These are phyloP conservation scores for Nyctibius bracteatus DNA, from an alignment of 2,113 vertebrate species.

Conservation along the genomic window DNA sequence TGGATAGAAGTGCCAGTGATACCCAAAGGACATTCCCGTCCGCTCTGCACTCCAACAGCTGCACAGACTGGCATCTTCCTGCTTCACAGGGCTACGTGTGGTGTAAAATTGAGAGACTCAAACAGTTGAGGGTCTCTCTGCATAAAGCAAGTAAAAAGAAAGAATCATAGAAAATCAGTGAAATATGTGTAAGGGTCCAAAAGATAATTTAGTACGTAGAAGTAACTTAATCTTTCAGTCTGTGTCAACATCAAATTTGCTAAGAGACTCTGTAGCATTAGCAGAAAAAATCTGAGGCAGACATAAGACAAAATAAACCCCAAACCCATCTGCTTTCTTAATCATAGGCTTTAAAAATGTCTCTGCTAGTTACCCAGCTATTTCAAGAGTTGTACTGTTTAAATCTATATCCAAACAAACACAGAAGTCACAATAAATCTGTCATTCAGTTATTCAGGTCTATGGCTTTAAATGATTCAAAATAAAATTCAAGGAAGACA, in stretches of 20 bases:
- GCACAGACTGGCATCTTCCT: not conserved
- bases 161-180: not conserved
- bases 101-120: not conserved
- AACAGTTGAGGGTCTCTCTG: not conserved
- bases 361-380: conserved; percentile 7
- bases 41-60: not conserved
- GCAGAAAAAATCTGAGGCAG: not conserved
- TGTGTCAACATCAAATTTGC: not conserved
- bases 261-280: not conserved
- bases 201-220: not conserved
- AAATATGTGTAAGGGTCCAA: not conserved
- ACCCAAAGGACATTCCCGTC: not conserved
- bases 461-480: not conserved
- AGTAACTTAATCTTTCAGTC: not conserved
- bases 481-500: not conserved
- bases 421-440: conserved; percentile 37
- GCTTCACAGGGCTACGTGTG: not conserved
- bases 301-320: not conserved
- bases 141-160: not conserved
- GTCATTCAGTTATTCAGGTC: not conserved
- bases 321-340: conserved; percentile 28
- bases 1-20: not conserved
- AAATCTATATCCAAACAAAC: conserved; percentile 13
- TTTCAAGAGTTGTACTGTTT: not conserved
- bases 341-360: not conserved